Evolutionary conservation across 2,113 vertebrate genomes (phyloP), one percentile per base, ranked within the genome.

Genomic region (Jaculus jaculus): DNA sequence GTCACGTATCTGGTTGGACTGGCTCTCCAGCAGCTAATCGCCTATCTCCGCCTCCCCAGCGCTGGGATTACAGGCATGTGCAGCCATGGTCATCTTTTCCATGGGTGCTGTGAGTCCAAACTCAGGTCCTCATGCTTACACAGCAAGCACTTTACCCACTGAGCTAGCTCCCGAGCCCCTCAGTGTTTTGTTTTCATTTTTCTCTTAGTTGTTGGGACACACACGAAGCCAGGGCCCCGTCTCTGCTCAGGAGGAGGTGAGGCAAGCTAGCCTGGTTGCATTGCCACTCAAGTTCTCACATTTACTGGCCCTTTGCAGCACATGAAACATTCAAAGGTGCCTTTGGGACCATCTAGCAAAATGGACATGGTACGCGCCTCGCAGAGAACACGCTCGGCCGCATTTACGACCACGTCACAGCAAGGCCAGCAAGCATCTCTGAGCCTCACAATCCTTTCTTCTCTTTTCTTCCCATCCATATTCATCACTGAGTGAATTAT

Each of bases 271-370:
- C n/a, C 65, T 23, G 30, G 54, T 30, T n/a, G 20, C 6, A 16
- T 61, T 34, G 23, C 13, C 4, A 23, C 32, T 32, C 0, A 1
- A 32, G 34, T 12, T 12, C 11, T 81, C 18, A 79, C 0, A 0
- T 71, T 84, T 20, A 60, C 84, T 66, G 72, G 88, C 79, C 96
- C 93, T 84, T 80, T 54, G 92, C 3, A 0, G 80, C 90, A 96
- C 86, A 77, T 93, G 51, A 97, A 94, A 96, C 77, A 96, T 89
- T 93, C 95, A 95, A 54, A 84, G 84, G 78, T 42, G 84, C 91
- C 92, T 87, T 54, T 95, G 95, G 97, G 97, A 91, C 61, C 92
- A 92, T 95, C 90, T 54, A 84, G 89, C 77, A 83, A 97, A 97
- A 97, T 42, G 80, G 37, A 81, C 71, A 78, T 92, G 65, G 68